Evolutionary conservation across 2,113 vertebrate genomes (phyloP).

Genomic region (Mastomys coucha): DNA sequence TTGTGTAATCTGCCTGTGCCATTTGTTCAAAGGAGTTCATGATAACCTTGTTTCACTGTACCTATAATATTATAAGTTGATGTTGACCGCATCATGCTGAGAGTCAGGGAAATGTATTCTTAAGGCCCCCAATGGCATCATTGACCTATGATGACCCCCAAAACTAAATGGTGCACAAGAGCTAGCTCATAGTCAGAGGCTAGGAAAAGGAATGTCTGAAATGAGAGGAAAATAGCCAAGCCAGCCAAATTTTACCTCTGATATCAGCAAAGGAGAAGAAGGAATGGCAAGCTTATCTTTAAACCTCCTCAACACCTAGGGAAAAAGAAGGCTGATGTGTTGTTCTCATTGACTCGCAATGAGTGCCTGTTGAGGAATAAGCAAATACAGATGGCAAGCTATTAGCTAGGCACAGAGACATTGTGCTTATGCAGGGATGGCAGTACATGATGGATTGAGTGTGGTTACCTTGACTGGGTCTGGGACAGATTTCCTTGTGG

Average conservation of each 20-base stretch:
- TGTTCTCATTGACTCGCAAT: neutral
- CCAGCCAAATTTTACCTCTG: neutral
- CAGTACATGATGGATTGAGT: neutral
- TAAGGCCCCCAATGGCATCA: neutral
- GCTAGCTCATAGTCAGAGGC: neutral
- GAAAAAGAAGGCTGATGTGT: neutral
- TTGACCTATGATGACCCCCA: neutral
- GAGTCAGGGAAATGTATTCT: neutral
- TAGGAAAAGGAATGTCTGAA: neutral
- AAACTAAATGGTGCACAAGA: neutral
- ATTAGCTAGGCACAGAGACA: neutral
- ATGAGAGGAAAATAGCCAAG: neutral
- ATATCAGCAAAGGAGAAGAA: neutral
- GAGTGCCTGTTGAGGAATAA: neutral
- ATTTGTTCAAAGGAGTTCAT: conserved; percentile 50
- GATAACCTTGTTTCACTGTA: neutral
- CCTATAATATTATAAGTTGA: neutral
- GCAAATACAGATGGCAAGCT: neutral
- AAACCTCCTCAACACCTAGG: neutral
- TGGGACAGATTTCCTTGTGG: neutral
- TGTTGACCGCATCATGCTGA: neutral
- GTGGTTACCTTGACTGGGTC: neutral
- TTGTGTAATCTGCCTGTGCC: neutral
- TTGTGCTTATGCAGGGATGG: neutral
- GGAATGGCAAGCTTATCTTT: neutral